Percentiles rank a stretch among this genome's conserved stretches.
phyloP scores from a whole-genome alignment of 2,888 invertebrate genomes.

The Ptychoptera contaminata region DNA sequence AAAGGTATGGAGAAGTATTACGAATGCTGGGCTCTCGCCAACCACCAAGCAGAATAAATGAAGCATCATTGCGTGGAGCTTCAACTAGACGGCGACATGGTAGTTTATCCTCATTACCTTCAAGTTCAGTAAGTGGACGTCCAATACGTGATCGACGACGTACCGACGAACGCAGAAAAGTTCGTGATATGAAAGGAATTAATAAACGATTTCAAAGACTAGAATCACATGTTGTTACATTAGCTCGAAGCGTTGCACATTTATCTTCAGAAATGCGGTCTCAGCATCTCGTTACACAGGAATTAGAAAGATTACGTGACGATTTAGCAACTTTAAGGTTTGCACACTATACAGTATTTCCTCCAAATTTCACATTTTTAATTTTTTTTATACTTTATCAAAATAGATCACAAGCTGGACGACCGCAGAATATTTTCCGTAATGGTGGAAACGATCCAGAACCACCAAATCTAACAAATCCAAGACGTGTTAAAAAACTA shows the following conservation, averaged over 20 bases:
- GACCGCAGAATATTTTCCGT: constrained; percentile 9
- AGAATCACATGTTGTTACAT: constrained; percentile 81
- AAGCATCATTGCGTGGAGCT: constrained; percentile 18
- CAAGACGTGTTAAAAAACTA: constrained; percentile 70
- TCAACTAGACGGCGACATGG: constrained; percentile 49
- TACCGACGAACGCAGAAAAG: constrained; percentile 58
- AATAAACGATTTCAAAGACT: constrained; percentile 76
- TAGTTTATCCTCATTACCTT: constrained; percentile 69
- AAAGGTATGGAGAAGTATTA: constrained; percentile 47
- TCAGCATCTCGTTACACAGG: constrained; percentile 76
- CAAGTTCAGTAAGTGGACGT: constrained; percentile 65
- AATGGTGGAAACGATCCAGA: constrained; percentile 35
- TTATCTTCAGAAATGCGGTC: constrained; percentile 82
- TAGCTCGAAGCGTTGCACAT: constrained; percentile 80
- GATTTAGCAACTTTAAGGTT: constrained; percentile 46
- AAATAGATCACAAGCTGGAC: constrained; percentile 8
- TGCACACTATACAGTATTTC: too few species aligned
- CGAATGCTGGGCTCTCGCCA: constrained; percentile 32
- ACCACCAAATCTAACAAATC: constrained; percentile 64
- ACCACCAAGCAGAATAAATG: constrained; percentile 7
- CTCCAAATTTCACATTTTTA: too few species aligned
- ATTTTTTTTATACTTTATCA: neutral
- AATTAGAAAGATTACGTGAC: constrained; percentile 72
- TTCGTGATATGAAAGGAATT: constrained; percentile 57
- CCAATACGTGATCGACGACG: constrained; percentile 56